Evolutionary conservation across 2,797 vertebrate genomes (phyloP).

Genomic region (Karalla daura): DNA sequence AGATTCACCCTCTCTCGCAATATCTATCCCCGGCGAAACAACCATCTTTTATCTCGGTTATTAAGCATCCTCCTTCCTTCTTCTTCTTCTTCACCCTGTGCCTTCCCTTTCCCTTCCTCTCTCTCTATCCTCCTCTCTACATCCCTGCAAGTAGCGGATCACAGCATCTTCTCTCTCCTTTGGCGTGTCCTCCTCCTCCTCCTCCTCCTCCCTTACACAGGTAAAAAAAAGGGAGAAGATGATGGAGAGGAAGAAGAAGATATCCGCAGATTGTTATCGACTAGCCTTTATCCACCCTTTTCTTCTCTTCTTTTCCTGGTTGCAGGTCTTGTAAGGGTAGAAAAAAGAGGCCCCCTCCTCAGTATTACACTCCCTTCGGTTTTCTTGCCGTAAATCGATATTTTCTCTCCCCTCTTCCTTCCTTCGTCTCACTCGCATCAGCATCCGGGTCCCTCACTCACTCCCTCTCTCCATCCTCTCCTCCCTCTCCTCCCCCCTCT

Average conservation of each 20-base stretch:
- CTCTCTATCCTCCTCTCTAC: conserved; percentile 56
- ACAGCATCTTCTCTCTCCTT: conserved; percentile 85
- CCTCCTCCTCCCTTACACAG: conserved; percentile 75
- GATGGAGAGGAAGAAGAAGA: too few species aligned
- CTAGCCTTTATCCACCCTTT: conserved; percentile 8
- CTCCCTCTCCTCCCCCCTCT: conserved; percentile 53
- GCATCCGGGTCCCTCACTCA: conserved; percentile 83
- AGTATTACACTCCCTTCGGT: conserved; percentile 64
- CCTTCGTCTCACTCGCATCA: conserved; percentile 82
- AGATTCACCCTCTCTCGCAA: conserved; percentile 64
- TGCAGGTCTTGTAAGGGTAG: conserved; percentile 49
- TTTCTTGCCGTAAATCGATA: conserved; percentile 81
- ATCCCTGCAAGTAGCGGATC: conserved; percentile 87
- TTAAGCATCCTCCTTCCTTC: too few species aligned
- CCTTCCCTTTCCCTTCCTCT: conserved; percentile 20
- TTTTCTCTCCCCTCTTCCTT: conserved; percentile 81
- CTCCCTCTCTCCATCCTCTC: conserved; percentile 71
- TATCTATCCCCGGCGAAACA: conserved; percentile 68
- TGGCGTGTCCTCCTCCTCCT: conserved; percentile 88
- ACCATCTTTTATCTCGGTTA: too few species aligned
- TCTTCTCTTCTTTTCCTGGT: conserved; percentile 45
- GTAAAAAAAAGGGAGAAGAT: conserved; percentile 42
- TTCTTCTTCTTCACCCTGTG: too few species aligned
- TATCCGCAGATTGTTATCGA: conserved; percentile 35
- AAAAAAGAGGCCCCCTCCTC: conserved; percentile 61